A percentile compares a stretch with the other conserved stretches of the same genome.
phyloP scores from a whole-genome alignment of 2,888 invertebrate genomes.

The Catonia carolina region DNA sequence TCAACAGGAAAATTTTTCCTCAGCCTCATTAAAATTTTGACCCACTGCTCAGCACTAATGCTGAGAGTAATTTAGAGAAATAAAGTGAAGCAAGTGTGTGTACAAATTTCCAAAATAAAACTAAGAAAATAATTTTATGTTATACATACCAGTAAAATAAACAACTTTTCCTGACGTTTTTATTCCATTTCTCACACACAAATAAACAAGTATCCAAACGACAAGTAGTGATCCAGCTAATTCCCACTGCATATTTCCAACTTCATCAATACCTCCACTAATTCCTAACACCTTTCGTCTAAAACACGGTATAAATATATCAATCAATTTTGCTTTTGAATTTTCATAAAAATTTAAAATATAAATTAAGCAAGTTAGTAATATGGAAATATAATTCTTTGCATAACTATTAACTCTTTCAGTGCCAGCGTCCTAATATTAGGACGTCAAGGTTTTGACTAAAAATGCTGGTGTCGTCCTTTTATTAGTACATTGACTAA shows the following conservation, averaged over 20 bases:
- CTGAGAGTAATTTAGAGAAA: too few species aligned
- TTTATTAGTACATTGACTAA: too few species aligned
- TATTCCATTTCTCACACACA: constrained; percentile 80
- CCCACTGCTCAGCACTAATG: too few species aligned
- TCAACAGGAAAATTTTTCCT: too few species aligned
- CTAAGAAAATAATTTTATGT: too few species aligned
- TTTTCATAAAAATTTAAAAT: not conserved
- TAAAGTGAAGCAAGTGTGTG: too few species aligned
- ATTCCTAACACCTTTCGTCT: constrained; percentile 74
- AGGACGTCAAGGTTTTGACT: too few species aligned
- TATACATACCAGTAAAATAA: constrained; percentile 52
- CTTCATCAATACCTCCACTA: constrained; percentile 60
- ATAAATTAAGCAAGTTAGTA: not conserved
- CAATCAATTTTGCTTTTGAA: not conserved
- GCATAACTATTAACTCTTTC: too few species aligned
- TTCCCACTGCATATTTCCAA: constrained; percentile 74
- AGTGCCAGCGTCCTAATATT: too few species aligned
- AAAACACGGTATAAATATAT: constrained; percentile 35
- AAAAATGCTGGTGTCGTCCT: too few species aligned
- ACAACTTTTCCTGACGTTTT: constrained; percentile 85
- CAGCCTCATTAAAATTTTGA: too few species aligned
- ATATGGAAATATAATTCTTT: not conserved
- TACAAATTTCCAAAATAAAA: too few species aligned
- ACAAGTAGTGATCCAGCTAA: constrained; percentile 68
- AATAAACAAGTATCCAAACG: constrained; percentile 77